These are phyloP conservation scores for Catamblyrhynchus diadema DNA, from an alignment of 2,797 vertebrate genomes.

Conservation along the genomic window DNA sequence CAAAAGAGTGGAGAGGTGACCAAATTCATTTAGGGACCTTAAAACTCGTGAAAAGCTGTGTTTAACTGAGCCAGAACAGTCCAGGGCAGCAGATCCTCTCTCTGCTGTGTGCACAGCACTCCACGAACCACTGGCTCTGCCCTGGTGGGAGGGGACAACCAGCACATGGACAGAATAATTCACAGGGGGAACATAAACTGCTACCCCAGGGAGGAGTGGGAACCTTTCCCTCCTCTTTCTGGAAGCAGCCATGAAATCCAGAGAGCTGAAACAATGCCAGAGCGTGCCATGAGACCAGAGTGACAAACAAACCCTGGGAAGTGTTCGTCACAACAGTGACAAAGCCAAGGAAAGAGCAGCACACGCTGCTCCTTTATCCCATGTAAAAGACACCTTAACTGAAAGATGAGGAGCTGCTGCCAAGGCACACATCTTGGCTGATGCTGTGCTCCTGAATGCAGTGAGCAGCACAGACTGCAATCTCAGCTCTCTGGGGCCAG, in stretches of 20 bases:
- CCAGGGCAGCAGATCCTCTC: neutral
- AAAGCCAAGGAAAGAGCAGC: neutral
- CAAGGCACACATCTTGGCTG: neutral
- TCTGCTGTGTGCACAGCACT: neutral
- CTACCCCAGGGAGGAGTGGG: neutral
- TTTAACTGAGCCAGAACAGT: neutral
- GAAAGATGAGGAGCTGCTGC: neutral
- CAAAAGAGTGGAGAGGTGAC: neutral
- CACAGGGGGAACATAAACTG: neutral
- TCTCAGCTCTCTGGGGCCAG: neutral
- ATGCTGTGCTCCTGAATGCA: neutral
- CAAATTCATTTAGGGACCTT: neutral
- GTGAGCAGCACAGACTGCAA: neutral
- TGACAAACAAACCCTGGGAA: neutral
- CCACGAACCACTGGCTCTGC: neutral
- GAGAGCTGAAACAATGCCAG: neutral
- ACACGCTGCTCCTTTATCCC: neutral
- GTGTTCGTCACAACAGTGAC: neutral
- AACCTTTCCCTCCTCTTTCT: neutral
- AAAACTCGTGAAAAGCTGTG: neutral
- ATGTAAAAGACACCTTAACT: neutral
- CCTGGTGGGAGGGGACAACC: neutral
- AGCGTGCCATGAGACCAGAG: fast-evolving
- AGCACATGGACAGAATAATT: neutral
- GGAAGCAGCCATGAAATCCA: neutral